Percentiles rank a stretch among this genome's conserved stretches.
These are phyloP conservation scores for Xyrauchen texanus DNA, from an alignment of 2,113 vertebrate species.

Conservation along the genomic window DNA sequence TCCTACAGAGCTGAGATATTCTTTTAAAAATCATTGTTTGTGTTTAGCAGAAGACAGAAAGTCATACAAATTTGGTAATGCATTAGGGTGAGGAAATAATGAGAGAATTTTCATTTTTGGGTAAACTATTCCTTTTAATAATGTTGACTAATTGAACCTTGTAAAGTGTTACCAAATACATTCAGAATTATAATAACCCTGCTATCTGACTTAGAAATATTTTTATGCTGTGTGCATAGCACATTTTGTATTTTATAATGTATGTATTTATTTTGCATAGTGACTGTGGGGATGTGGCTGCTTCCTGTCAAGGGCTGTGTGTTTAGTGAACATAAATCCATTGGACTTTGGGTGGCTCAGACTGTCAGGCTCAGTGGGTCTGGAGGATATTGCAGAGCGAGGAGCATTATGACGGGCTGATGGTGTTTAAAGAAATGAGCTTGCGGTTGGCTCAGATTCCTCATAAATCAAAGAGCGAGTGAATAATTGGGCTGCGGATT, in stretches of 20 bases:
- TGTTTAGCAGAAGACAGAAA: too few relatives aligned
- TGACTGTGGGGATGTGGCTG: not conserved
- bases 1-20: too few relatives aligned
- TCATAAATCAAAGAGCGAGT: slow-evolving; percentile 58
- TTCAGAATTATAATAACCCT: too few relatives aligned
- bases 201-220: too few relatives aligned
- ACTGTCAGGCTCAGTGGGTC: slow-evolving; percentile 18
- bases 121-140: too few relatives aligned
- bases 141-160: too few relatives aligned
- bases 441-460: slow-evolving; percentile 35
- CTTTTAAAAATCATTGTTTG: too few relatives aligned
- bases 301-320: not conserved
- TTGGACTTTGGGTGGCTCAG: slow-evolving; percentile 17
- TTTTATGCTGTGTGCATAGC: not conserved
- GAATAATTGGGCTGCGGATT: slow-evolving; percentile 55
- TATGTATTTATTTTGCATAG: not conserved
- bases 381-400: slow-evolving; percentile 29
- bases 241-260: not conserved
- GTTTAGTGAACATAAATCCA: slow-evolving; percentile 27
- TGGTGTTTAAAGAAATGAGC: slow-evolving; percentile 62
- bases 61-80: too few relatives aligned
- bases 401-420: slow-evolving; percentile 9
- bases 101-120: too few relatives aligned
- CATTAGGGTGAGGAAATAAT: too few relatives aligned
- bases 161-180: too few relatives aligned